Base-by-base conservation (phyloP, 2,113 vertebrate genomes). In the Lipophrys pholis region DNA sequence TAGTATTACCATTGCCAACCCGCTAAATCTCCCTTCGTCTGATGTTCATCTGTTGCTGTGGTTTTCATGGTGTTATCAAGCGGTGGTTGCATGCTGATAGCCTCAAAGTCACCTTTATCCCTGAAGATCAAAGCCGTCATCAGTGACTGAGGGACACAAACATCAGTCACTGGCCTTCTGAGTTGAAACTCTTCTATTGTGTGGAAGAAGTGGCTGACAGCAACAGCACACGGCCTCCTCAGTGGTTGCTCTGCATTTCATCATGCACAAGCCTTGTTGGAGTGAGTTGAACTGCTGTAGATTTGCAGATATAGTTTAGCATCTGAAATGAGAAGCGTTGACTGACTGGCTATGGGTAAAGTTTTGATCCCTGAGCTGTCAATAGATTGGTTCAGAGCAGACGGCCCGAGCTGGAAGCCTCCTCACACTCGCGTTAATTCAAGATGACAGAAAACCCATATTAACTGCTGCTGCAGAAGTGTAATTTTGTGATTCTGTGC, bases 201-300 rank as follows among this genome's bases (percentile, higher is more conserved):
- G 52, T 80, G 62, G 35, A 55, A 80, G 79, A 61, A 74, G 69
- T 50, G 38, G 10, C 69, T 84, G 83, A 83, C 67, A 76, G 49
- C 73, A 59, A 58, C 73, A 54, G 72, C 50, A 53, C 73, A 45
- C 17, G 8, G 17, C 55, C 11, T 55, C 50, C 56, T 16, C 36
- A 11, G 63, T 0, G 35, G 62, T 89, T 89, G 62, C 88, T 4
- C 46, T 41, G 46, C 62, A 73, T 92, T 92, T 87, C 90, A 90
- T 91, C 88, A 90, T 76, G 58, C 58, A 3, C 17, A 8, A 30
- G 66, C 74, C 80, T 78, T 75, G 73, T 85, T 65, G 58, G 73
- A 64, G 67, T 75, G 50, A 36, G 69, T 15, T 45, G 56, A 68
- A 42, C 36, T 45, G 78, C 77, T 50, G 61, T 8, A 76, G 57